A percentile compares a stretch with the other conserved stretches of the same genome.
These are phyloP conservation scores for Rhinoraja longicauda DNA, from an alignment of 2,797 vertebrate genomes.

Conservation along the genomic window DNA sequence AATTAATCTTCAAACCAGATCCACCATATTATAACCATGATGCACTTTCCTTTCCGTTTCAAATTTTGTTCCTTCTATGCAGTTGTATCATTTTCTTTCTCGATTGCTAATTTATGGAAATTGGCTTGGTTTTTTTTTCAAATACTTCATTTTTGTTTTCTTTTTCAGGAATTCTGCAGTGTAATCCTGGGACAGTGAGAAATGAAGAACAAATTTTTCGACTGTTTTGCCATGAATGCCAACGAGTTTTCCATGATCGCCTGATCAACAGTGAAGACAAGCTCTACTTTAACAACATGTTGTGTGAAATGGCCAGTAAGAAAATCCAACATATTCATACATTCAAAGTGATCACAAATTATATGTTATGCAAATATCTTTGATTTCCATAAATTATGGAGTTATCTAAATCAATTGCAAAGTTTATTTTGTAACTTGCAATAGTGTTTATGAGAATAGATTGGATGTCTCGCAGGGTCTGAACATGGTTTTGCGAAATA, in stretches of 20 bases:
- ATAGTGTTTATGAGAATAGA: neutral
- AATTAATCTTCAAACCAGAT: neutral
- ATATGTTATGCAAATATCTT: neutral
- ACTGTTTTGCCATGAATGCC: conserved; percentile 76
- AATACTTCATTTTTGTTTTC: neutral
- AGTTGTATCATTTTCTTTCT: neutral
- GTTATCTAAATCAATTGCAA: no score
- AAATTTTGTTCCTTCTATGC: neutral
- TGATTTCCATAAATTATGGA: neutral
- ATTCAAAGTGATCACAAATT: neutral
- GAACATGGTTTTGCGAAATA: neutral
- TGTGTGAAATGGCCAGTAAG: conserved; percentile 75
- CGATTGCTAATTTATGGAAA: neutral
- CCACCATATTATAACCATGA: neutral
- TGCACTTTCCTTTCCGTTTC: neutral
- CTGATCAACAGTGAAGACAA: conserved; percentile 77
- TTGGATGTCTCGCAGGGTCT: neutral
- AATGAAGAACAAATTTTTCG: conserved; percentile 72
- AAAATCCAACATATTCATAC: conserved; percentile 30
- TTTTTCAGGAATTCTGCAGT: conserved; percentile 67
- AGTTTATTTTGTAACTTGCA: neutral
- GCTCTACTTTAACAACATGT: conserved; percentile 68
- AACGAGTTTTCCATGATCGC: conserved; percentile 73
- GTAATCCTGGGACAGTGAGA: conserved; percentile 62
- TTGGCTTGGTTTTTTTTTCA: neutral